Evolutionary conservation across 2,888 invertebrate genomes (phyloP).

Genomic region (Hydriomena furcata): DNA sequence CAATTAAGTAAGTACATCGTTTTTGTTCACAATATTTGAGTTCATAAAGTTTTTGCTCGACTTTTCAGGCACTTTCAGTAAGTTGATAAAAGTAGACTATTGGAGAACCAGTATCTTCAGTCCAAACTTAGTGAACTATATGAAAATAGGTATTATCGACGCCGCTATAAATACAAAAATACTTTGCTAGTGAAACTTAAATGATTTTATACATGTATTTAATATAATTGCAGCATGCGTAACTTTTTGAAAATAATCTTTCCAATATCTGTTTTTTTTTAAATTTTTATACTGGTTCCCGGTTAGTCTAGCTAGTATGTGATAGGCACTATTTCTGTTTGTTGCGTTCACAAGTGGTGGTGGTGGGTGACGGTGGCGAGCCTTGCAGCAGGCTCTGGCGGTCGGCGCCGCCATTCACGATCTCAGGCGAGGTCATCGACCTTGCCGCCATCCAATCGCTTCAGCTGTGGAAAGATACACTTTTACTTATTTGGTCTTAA

Average conservation of each 20-base stretch:
- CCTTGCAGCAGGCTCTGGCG: conserved; percentile 31
- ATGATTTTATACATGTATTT: no score
- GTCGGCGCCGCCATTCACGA: conserved; percentile 33
- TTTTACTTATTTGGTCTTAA: not conserved
- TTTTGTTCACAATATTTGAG: conserved; percentile 1
- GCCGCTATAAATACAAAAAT: not conserved
- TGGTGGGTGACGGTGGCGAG: conserved; percentile 37
- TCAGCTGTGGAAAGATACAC: conserved; percentile 54
- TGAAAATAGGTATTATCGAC: no score
- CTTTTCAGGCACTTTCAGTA: conserved; percentile 1
- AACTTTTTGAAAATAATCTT: no score
- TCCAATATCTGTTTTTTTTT: no score
- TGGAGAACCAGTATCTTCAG: conserved; percentile 11
- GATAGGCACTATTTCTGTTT: conserved; percentile 12
- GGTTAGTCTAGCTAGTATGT: conserved; percentile 12
- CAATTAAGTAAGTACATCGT: not conserved
- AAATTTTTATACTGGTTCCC: conserved; percentile 17
- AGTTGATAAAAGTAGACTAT: conserved; percentile 6
- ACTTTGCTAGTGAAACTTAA: not conserved
- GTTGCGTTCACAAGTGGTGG: conserved; percentile 37
- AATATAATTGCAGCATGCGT: no score
- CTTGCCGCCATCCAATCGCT: conserved; percentile 75
- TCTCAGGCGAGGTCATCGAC: conserved; percentile 75
- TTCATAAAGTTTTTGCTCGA: conserved; percentile 1
- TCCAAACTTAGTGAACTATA: no score